Evolutionary conservation across 2,888 invertebrate species (phyloP), one percentile per base, ranked within the genome.

Genomic region (Dynastes grantii): DNA sequence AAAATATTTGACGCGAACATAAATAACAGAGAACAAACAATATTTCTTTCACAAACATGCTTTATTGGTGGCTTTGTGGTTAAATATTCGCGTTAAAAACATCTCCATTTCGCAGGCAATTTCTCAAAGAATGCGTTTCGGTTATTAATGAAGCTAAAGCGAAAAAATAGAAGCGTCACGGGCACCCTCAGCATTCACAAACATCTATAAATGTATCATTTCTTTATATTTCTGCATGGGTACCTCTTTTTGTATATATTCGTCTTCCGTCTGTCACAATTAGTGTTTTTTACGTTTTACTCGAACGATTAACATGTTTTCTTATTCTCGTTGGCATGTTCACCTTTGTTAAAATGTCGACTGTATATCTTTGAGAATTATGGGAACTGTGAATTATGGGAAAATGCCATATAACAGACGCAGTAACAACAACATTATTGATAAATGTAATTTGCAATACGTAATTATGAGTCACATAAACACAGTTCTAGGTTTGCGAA

Each of bases 101-200:
- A 58, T 73, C 73, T 73, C 73, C 73, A 73, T 73, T 73, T 73
- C 73, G 73, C 73, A 73, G 73, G 40, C 73, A 73, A 73, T 73
- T 73, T 73, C 73, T 73, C 73, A 16, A 73, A 73, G 73, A 73
- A 73, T 73, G 73, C 73, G 37, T 73, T 73, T 73, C 16, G 37
- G 73, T 73, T 73, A 73, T 73, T 73, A 73, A 73, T 73, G 73
- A 58, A 37, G 40, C n/a, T 16, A 73, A 58, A 73, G 58, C 4
- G 73, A 71, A 73, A 58, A 73, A 73, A 73, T 71, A 45, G 49
- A 58, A 11, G 11, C 58, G 11, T 53, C 40, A 9, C 40, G 16
- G 11, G 58, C 58, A 40, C 58, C 29, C 58, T 67, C 67, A 67
- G 45, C 73, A 40, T 73, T 58, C 73, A 73, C 22, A 27, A 73